phyloP scores from a whole-genome alignment of 2,888 invertebrate genomes.

The Polydesmus complanatus region DNA sequence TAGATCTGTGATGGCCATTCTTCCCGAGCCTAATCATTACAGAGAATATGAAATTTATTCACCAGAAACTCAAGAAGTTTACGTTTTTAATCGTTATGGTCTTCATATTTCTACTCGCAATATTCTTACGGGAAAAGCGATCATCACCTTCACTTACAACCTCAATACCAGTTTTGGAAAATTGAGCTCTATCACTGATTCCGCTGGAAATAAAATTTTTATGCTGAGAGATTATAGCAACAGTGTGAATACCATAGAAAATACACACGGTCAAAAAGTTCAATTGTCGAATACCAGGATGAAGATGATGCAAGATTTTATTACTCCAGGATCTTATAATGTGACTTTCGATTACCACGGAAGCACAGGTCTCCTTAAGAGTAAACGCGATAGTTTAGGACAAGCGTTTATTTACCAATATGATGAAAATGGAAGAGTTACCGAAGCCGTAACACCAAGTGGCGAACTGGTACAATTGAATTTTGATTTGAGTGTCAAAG shows the following conservation, averaged over 20 bases:
- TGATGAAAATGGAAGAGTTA: slow-evolving; percentile 83
- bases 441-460: slow-evolving; percentile 86
- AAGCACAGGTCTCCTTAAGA: slow-evolving; percentile 72
- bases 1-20: slow-evolving; percentile 40
- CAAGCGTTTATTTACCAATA: slow-evolving; percentile 78
- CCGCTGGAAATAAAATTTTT: slow-evolving; percentile 50
- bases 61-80: slow-evolving; percentile 83
- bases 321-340: slow-evolving; percentile 85
- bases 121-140: slow-evolving; percentile 84
- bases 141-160: slow-evolving; percentile 88
- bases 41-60: slow-evolving; percentile 87
- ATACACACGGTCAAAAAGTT: slow-evolving; percentile 83
- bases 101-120: slow-evolving; percentile 88
- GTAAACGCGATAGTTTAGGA: slow-evolving; percentile 76
- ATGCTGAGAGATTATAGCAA: slow-evolving; percentile 36
- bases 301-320: slow-evolving; percentile 77
- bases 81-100: slow-evolving; percentile 68
- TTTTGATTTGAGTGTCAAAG: slow-evolving; percentile 79
- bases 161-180: slow-evolving; percentile 94
- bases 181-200: slow-evolving; percentile 81
- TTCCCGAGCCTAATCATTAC: slow-evolving; percentile 64
- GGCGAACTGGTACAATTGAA: slow-evolving; percentile 76
- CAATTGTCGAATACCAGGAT: slow-evolving; percentile 79
- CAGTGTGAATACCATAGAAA: slow-evolving; percentile 67
- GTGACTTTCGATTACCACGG: slow-evolving; percentile 88